Evolutionary conservation across 2,888 invertebrate genomes (phyloP), one percentile per base, ranked within the genome.

Genomic region (Ypsolopha sequella): DNA sequence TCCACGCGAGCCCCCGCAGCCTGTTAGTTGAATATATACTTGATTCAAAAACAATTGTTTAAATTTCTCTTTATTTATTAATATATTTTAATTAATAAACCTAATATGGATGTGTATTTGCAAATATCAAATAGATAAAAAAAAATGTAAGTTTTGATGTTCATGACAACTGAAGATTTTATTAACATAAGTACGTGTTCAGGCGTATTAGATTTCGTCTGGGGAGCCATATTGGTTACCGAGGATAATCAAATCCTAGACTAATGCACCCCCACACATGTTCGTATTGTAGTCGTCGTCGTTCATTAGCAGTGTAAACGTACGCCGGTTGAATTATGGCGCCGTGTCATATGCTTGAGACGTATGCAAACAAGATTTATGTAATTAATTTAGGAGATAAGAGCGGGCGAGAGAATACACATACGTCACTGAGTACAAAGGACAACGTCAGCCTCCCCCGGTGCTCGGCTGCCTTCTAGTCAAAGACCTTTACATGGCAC

Each of bases 381-480:
- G 82, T 85, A 82, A 85, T 85, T 85, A 85, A 86, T 86, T 85
- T 84, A 76, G 75, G 73, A 80, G 85, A 86, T 85, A 85, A 84
- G 82, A 80, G 74, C 78, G 70, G 67, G 65, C 68, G 71, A 70
- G 74, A 66, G 70, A 71, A 73, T 72, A 77, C 73, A 73, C 50
- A 41, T 76, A 74, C 71, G 71, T 70, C 76, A 72, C 62, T 58
- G 66, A 69, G 65, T 62, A 80, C 79, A 80, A 80, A 80, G 75
- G 76, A 65, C 61, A 62, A 45, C 24, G 47, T 45, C 47, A 24
- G 36, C 36, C 46, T 24, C 39, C 38, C 36, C 36, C 39, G 47
- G 36, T 34, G 34, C 34, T 6, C 34, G 24, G 34, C 34, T 45
- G 33, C 34, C 33, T 45, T n/a, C 6, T 33, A 34, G 33, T 24